Evolutionary conservation across 2,113 vertebrate genomes (phyloP).

Genomic region (Urocynchramus pylzowi): DNA sequence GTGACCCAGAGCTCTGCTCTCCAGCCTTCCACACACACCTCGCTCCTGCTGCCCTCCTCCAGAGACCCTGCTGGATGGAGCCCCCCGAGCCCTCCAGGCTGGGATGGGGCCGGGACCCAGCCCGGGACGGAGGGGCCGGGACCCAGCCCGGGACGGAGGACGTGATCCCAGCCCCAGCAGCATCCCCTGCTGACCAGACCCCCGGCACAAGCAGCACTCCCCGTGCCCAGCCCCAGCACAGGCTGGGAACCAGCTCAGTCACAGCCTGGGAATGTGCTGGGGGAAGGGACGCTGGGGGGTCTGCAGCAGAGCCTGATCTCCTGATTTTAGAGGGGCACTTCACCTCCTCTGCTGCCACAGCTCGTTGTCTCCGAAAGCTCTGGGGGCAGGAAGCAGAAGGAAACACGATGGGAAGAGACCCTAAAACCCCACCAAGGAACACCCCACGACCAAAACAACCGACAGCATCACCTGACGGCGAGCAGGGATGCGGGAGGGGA

Average conservation of each 20-base stretch:
- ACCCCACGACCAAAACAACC: rapidly evolving
- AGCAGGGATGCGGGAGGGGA: rapidly evolving
- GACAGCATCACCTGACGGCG: rapidly evolving
- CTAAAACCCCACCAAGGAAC: rapidly evolving
- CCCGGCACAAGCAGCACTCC: rapidly evolving
- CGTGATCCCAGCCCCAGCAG: rapidly evolving
- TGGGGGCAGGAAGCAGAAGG: too few species aligned
- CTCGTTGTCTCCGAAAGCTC: rapidly evolving
- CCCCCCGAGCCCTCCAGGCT: too few species aligned
- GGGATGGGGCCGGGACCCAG: rapidly evolving
- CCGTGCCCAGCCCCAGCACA: background rate
- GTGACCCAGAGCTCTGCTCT: background rate
- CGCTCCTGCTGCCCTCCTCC: rapidly evolving
- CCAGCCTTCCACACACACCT: rapidly evolving
- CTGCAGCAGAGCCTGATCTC: background rate
- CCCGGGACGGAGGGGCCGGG: background rate
- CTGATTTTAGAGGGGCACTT: background rate
- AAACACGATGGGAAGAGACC: rapidly evolving
- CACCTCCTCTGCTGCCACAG: background rate
- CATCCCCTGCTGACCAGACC: rapidly evolving
- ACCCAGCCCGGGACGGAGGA: rapidly evolving
- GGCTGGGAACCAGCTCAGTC: background rate
- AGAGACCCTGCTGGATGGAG: background rate
- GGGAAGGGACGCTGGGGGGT: rapidly evolving
- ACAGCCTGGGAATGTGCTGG: rapidly evolving